Evolutionary conservation across 2,888 invertebrate species (phyloP).

Genomic region (Drymonia ruficornis): DNA sequence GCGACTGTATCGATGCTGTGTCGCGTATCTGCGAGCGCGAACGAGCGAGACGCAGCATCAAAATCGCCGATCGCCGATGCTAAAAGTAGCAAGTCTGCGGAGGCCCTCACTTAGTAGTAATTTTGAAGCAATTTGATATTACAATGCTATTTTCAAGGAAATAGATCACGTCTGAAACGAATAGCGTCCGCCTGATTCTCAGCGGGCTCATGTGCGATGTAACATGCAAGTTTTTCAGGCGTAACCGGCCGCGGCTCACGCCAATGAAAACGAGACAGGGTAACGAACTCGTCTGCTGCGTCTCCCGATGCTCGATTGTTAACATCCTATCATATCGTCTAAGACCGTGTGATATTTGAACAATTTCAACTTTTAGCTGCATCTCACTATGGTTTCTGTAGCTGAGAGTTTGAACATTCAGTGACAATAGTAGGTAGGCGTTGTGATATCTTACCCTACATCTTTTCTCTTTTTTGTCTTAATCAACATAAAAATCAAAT

Average conservation of each 20-base stretch:
- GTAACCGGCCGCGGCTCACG: slow-evolving; percentile 57
- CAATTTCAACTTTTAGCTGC: neutral
- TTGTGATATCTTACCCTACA: too few species aligned
- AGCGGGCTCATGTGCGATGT: slow-evolving; percentile 39
- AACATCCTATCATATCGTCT: slow-evolving; percentile 9
- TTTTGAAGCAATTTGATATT: neutral
- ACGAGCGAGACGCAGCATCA: too few species aligned
- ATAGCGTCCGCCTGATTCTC: slow-evolving; percentile 31
- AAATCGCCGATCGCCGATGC: too few species aligned
- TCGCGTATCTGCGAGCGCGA: too few species aligned
- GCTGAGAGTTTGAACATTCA: neutral
- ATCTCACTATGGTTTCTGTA: neutral
- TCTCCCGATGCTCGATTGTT: slow-evolving; percentile 39
- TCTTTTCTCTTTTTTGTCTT: too few species aligned
- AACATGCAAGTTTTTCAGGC: slow-evolving; percentile 66
- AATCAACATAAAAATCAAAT: too few species aligned
- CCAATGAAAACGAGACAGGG: slow-evolving; percentile 78
- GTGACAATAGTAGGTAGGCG: too few species aligned
- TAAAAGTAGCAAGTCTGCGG: too few species aligned
- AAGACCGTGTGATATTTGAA: neutral
- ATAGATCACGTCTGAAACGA: slow-evolving; percentile 32
- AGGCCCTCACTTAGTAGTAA: too few species aligned
- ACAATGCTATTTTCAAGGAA: slow-evolving; percentile 2
- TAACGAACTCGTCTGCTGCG: slow-evolving; percentile 64
- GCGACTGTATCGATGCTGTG: too few species aligned